These are phyloP conservation scores for Junonia oenone DNA, from an alignment of 2,888 invertebrate species.

Conservation along the genomic window DNA sequence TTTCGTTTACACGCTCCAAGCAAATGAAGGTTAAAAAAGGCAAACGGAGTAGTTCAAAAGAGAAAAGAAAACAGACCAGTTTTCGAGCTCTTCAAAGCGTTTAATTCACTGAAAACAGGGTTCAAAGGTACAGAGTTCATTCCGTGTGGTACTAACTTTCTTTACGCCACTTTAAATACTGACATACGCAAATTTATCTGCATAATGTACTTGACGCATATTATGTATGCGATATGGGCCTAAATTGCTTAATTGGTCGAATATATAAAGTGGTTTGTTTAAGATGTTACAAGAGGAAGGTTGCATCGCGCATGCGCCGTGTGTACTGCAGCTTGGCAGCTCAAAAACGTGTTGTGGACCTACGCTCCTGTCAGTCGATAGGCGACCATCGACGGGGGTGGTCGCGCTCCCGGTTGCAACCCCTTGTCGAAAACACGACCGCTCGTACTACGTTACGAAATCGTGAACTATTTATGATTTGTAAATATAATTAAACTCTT, in stretches of 20 bases:
- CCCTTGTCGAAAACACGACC: neutral
- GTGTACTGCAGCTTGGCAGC: slow-evolving; percentile 61
- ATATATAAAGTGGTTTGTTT: slow-evolving; percentile 33
- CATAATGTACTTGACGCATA: neutral
- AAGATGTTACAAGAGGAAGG: slow-evolving; percentile 49
- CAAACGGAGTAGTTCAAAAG: slow-evolving; percentile 2
- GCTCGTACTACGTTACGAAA: neutral
- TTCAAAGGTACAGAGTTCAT: slow-evolving; percentile 25
- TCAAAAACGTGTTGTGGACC: slow-evolving; percentile 48
- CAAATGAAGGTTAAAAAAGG: neutral
- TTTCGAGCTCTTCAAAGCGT: slow-evolving; percentile 3
- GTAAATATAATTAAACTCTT: neutral
- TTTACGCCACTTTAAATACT: slow-evolving; percentile 18
- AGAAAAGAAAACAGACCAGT: neutral
- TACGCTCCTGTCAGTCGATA: slow-evolving; percentile 63
- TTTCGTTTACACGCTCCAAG: neutral
- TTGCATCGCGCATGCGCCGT: slow-evolving; percentile 64
- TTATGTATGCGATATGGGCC: slow-evolving; percentile 10
- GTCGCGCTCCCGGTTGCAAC: slow-evolving; percentile 34
- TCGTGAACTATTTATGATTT: slow-evolving; percentile 10
- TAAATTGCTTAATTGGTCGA: slow-evolving; percentile 33
- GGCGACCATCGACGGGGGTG: slow-evolving; percentile 41
- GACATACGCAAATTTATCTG: slow-evolving; percentile 21
- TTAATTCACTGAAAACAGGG: slow-evolving; percentile 29
- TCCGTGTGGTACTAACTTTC: slow-evolving; percentile 33